A percentile compares a stretch with the other conserved stretches of the same genome.
These are phyloP conservation scores for Aplysia californica DNA, from an alignment of 1,140 invertebrate genomes.

Conservation along the genomic window DNA sequence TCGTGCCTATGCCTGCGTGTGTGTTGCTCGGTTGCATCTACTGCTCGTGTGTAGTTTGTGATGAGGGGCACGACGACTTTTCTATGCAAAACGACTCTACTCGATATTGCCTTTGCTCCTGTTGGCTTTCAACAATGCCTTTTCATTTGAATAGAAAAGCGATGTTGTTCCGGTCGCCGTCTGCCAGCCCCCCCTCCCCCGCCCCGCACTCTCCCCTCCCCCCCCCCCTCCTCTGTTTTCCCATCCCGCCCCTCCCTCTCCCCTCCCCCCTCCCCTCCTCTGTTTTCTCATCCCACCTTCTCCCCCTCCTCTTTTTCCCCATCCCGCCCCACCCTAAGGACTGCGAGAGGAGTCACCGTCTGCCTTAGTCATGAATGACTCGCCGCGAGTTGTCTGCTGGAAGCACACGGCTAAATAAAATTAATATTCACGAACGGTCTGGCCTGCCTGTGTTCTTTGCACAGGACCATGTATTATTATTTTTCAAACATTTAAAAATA, in stretches of 20 bases:
- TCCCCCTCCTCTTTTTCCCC: neutral
- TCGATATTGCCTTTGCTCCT: too few species aligned
- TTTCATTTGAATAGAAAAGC: too few species aligned
- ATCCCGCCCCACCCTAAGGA: neutral
- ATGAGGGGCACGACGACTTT: too few species aligned
- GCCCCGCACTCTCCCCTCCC: neutral
- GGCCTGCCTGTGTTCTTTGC: neutral
- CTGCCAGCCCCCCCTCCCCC: neutral
- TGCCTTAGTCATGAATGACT: too few species aligned
- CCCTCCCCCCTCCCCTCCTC: neutral
- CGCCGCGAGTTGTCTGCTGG: too few species aligned
- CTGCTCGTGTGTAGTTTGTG: too few species aligned
- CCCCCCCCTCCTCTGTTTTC: neutral
- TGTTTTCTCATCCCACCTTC: neutral
- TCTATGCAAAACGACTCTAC: too few species aligned
- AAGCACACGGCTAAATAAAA: too few species aligned
- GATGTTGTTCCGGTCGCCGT: neutral
- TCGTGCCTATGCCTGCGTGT: too few species aligned
- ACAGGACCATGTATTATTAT: neutral
- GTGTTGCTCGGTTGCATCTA: too few species aligned
- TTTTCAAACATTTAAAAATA: neutral
- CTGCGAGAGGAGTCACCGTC: neutral
- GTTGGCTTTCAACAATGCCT: too few species aligned
- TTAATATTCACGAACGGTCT: too few species aligned
- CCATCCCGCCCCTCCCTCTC: neutral